Conservation (phyloP, 2,888 invertebrate genomes). For the Drosophila putrida region DNA sequence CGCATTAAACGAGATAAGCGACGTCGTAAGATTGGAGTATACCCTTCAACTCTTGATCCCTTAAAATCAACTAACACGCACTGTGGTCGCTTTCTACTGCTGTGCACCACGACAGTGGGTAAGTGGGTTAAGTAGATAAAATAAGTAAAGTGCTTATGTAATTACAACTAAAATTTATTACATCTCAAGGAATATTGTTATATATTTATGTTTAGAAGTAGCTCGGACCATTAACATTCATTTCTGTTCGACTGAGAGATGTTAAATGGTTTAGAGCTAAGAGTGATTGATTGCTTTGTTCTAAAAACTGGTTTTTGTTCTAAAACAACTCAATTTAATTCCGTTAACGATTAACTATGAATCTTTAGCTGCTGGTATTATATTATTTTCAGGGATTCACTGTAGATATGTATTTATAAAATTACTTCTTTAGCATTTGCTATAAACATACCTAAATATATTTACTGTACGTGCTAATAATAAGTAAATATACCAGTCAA, state of each 20-base stretch:
- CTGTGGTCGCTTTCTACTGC: constrained; percentile 18
- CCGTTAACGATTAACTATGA: not conserved
- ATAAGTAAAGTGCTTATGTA: constrained; percentile 16
- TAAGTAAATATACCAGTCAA: constrained; percentile 21
- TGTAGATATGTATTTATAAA: not conserved
- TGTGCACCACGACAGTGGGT: constrained; percentile 22
- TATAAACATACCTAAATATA: not conserved
- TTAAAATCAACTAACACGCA: constrained; percentile 44
- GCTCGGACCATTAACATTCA: not conserved
- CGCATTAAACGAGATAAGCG: constrained; percentile 70
- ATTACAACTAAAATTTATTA: constrained; percentile 8
- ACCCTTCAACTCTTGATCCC: constrained; percentile 23
- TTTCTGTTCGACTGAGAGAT: not conserved
- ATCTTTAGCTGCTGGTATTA: not conserved
- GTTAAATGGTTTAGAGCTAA: not conserved
- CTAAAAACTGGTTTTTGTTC: no score
- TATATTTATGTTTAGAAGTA: not conserved
- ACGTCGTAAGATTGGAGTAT: constrained; percentile 42
- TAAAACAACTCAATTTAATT: not conserved
- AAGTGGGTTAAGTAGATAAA: constrained; percentile 46
- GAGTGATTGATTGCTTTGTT: not conserved
- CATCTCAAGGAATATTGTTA: not conserved
- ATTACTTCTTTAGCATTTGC: not conserved
- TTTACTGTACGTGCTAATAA: constrained; percentile 14
- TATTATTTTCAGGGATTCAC: not conserved